These are phyloP conservation scores for Omphaloscelis lunosa DNA, from an alignment of 2,888 invertebrate genomes.

Conservation along the genomic window DNA sequence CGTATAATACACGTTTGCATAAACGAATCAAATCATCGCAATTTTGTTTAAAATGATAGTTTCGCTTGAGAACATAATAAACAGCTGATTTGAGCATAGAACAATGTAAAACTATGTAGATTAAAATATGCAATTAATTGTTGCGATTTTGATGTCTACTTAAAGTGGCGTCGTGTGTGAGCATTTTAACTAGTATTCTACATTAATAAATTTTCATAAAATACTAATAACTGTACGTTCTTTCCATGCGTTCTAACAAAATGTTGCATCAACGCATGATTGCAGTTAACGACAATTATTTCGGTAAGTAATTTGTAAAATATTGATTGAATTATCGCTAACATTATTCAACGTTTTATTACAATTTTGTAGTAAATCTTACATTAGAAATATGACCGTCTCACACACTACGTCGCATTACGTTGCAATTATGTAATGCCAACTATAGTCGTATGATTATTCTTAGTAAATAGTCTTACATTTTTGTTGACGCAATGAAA, in stretches of 20 bases:
- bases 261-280: slow-evolving; percentile 82
- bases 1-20: background rate
- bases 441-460: slow-evolving; percentile 51
- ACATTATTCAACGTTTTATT: slow-evolving; percentile 46
- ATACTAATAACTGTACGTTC: slow-evolving; percentile 79
- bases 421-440: slow-evolving; percentile 49
- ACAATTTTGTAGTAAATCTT: slow-evolving; percentile 16
- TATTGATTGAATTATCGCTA: slow-evolving; percentile 53
- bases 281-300: slow-evolving; percentile 99
- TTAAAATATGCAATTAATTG: slow-evolving; percentile 33
- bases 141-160: slow-evolving; percentile 43
- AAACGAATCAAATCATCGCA: slow-evolving; percentile 17
- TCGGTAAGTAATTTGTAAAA: slow-evolving; percentile 95
- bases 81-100: slow-evolving; percentile 20
- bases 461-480: slow-evolving; percentile 37
- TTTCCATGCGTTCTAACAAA: slow-evolving; percentile 89
- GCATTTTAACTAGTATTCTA: slow-evolving; percentile 54
- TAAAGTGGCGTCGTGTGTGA: slow-evolving; percentile 71
- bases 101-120: slow-evolving; percentile 27
- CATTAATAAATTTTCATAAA: slow-evolving; percentile 63
- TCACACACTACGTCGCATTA: slow-evolving; percentile 68
- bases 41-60: background rate
- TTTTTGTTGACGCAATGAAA: slow-evolving; percentile 53
- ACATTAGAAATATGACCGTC: slow-evolving; percentile 25
- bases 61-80: slow-evolving; percentile 35